Evolutionary conservation across 2,888 invertebrate species (phyloP).

Genomic region (Busseola fusca): DNA sequence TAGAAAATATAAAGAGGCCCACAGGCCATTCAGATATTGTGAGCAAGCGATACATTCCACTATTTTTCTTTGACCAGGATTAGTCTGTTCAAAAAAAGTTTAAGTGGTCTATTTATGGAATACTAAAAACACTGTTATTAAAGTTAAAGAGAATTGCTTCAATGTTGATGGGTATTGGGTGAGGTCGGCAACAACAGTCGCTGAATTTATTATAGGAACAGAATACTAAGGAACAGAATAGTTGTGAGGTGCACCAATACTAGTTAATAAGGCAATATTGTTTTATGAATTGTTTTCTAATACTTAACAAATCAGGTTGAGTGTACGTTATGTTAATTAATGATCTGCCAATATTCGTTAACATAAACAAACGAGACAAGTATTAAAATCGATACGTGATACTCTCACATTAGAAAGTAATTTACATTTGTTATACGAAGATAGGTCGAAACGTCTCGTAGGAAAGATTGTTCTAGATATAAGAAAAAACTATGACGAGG

Average conservation of each 20-base stretch:
- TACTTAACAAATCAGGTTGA: background rate
- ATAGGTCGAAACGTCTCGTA: background rate
- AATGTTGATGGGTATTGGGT: background rate
- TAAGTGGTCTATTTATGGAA: slow-evolving; percentile 10
- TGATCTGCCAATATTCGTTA: slow-evolving; percentile 22
- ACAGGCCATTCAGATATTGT: slow-evolving; percentile 54
- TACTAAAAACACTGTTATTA: slow-evolving; percentile 3
- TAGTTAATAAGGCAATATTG: background rate
- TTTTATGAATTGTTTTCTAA: background rate
- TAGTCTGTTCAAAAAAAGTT: slow-evolving; percentile 11
- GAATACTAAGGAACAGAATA: background rate
- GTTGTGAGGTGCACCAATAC: background rate
- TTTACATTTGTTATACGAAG: background rate
- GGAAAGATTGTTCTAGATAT: background rate
- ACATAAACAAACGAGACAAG: background rate
- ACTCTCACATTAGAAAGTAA: background rate
- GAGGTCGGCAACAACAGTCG: background rate
- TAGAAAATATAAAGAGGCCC: slow-evolving; percentile 62
- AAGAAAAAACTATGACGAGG: no score
- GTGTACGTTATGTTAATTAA: slow-evolving; percentile 17
- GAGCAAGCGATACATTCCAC: slow-evolving; percentile 56
- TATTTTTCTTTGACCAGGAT: slow-evolving; percentile 53
- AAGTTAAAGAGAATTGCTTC: background rate
- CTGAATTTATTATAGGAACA: background rate
- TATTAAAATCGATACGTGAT: slow-evolving; percentile 23